These are phyloP conservation scores for Rhagonycha fulva DNA, from an alignment of 2,888 invertebrate genomes.

Conservation along the genomic window DNA sequence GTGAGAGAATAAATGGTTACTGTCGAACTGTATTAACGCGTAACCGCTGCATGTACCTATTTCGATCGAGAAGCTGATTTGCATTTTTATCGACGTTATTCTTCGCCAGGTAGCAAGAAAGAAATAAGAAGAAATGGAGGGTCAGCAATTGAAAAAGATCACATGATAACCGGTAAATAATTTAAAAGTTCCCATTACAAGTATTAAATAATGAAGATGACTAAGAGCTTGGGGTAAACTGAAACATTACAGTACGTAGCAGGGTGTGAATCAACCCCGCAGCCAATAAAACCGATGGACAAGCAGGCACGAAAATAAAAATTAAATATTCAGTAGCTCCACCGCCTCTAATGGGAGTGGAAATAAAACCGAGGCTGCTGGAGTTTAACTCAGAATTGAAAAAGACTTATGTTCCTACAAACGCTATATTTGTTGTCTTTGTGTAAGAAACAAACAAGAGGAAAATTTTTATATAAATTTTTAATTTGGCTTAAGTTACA, in stretches of 20 bases:
- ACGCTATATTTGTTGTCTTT: conserved; percentile 27
- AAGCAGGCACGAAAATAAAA: conserved; percentile 40
- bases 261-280: conserved; percentile 41
- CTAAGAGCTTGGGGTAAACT: conserved; percentile 20
- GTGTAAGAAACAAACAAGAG: conserved; percentile 7
- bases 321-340: conserved; percentile 42
- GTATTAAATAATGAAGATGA: conserved; percentile 29
- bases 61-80: conserved; percentile 4
- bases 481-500: conserved; percentile 1
- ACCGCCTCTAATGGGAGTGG: conserved; percentile 33
- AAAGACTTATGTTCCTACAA: conserved; percentile 28
- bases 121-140: conserved; percentile 8
- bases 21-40: conserved; percentile 39
- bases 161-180: conserved; percentile 16
- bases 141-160: conserved; percentile 4
- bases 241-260: conserved; percentile 31
- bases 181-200: conserved; percentile 25
- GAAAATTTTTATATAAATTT: conserved; percentile 9
- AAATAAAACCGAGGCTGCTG: conserved; percentile 30
- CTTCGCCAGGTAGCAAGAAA: background rate
- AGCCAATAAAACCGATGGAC: conserved; percentile 44
- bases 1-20: conserved; percentile 41
- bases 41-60: conserved; percentile 12
- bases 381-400: conserved; percentile 31
- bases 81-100: conserved; percentile 3